A percentile compares a stretch with the other conserved stretches of the same genome.
These are phyloP conservation scores for Drosophila seguyi DNA, from an alignment of 1,140 invertebrate species.

Conservation along the genomic window DNA sequence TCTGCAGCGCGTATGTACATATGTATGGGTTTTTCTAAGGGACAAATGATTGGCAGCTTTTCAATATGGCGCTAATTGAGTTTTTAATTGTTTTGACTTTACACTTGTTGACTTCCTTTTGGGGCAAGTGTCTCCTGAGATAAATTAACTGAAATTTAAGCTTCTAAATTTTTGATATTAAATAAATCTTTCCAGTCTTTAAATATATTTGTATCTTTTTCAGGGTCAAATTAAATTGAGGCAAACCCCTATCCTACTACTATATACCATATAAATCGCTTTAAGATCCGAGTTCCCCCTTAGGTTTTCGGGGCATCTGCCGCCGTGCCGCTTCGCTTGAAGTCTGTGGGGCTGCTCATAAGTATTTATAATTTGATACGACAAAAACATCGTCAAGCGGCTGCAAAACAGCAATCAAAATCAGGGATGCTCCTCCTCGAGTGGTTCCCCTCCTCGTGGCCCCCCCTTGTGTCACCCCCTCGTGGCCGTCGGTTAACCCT, in stretches of 20 bases:
- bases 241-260: background rate
- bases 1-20: conserved; percentile 12
- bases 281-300: conserved; percentile 2
- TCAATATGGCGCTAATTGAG: conserved; percentile 83
- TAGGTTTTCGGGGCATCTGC: conserved; percentile 17
- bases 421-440: conserved; percentile 37
- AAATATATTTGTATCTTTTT: background rate
- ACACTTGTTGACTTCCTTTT: conserved; percentile 63
- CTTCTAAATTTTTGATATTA: background rate
- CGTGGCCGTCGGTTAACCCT: conserved; percentile 9
- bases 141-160: background rate
- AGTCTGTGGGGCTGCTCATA: conserved; percentile 35
- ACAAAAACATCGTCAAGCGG: conserved; percentile 51
- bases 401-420: conserved; percentile 69
- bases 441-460: background rate
- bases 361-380: conserved; percentile 72
- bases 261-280: background rate
- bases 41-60: conserved; percentile 80
- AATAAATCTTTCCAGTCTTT: no score
- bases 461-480: background rate
- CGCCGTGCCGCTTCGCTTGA: conserved; percentile 16
- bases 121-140: background rate
- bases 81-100: conserved; percentile 83
- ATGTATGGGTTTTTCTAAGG: background rate
- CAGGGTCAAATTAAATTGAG: conserved; percentile 1